Evolutionary conservation across 2,888 invertebrate species (phyloP).

Genomic region (Megaustenia siamemsis): DNA sequence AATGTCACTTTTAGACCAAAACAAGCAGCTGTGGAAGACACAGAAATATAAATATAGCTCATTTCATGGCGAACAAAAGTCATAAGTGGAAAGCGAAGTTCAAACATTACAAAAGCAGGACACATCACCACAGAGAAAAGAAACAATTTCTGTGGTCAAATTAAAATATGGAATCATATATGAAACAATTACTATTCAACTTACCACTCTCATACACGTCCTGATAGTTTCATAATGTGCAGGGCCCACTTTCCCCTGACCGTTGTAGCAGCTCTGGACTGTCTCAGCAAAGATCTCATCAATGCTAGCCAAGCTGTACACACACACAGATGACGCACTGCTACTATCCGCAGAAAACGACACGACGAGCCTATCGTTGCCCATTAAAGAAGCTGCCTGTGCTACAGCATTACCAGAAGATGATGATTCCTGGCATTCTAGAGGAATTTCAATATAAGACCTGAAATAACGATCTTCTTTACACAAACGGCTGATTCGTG

Average conservation of each 20-base stretch:
- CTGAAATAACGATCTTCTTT: conserved; percentile 97
- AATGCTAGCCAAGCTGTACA: conserved; percentile 92
- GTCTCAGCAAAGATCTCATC: conserved; percentile 96
- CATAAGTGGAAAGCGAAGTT: no score
- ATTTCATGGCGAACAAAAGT: no score
- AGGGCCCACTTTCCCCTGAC: conserved; percentile 84
- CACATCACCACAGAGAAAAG: no score
- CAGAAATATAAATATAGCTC: no score
- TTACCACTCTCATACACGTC: conserved; percentile 63
- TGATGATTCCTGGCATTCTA: conserved; percentile 85
- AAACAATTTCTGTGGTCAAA: no score
- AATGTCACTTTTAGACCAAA: no score
- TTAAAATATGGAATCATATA: no score
- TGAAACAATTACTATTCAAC: conserved; percentile 37
- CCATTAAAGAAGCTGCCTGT: conserved; percentile 92
- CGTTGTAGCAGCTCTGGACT: conserved; percentile 96
- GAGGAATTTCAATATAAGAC: conserved; percentile 97
- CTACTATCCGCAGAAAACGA: conserved; percentile 86
- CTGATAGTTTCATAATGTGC: conserved; percentile 61
- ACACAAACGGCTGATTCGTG: conserved; percentile 95
- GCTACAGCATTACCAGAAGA: conserved; percentile 87
- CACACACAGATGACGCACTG: conserved; percentile 94
- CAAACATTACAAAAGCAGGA: no score
- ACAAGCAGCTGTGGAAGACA: no score
- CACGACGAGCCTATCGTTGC: conserved; percentile 84